These are phyloP conservation scores for Phenganax stokvisi DNA, from an alignment of 92 coral and sea anemone species.

Conservation along the genomic window DNA sequence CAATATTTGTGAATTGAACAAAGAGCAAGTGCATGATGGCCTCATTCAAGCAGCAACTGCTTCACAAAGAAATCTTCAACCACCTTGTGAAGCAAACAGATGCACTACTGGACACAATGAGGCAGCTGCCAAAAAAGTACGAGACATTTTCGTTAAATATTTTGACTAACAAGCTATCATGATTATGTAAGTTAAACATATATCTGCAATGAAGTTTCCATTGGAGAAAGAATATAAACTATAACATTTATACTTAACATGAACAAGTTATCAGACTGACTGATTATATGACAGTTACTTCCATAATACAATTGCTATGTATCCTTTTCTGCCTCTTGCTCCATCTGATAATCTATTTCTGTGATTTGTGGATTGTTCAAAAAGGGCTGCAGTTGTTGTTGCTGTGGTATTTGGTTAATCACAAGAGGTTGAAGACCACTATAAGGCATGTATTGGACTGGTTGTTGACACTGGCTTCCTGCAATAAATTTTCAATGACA, in stretches of 20 bases:
- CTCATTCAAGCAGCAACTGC: conserved; percentile 31
- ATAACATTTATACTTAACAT: too few species aligned
- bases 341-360: not conserved
- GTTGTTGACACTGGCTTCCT: conserved; percentile 2
- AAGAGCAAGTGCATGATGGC: conserved; percentile 31
- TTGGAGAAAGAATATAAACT: too few species aligned
- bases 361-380: not conserved
- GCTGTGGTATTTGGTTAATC: not conserved
- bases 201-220: too few species aligned
- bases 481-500: not conserved
- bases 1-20: conserved; percentile 39
- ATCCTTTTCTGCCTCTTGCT: not conserved
- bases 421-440: not conserved
- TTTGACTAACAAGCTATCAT: too few species aligned
- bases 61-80: conserved; percentile 46
- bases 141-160: too few species aligned
- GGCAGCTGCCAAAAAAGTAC: too few species aligned
- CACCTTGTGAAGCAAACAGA: not conserved
- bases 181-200: too few species aligned
- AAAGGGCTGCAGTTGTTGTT: not conserved
- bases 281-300: too few species aligned
- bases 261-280: too few species aligned
- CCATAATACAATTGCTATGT: too few species aligned
- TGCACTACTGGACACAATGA: too few species aligned
- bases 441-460: conserved; percentile 1